Evolutionary conservation across 2,113 vertebrate species (phyloP).

Genomic region (Silurus glanis): DNA sequence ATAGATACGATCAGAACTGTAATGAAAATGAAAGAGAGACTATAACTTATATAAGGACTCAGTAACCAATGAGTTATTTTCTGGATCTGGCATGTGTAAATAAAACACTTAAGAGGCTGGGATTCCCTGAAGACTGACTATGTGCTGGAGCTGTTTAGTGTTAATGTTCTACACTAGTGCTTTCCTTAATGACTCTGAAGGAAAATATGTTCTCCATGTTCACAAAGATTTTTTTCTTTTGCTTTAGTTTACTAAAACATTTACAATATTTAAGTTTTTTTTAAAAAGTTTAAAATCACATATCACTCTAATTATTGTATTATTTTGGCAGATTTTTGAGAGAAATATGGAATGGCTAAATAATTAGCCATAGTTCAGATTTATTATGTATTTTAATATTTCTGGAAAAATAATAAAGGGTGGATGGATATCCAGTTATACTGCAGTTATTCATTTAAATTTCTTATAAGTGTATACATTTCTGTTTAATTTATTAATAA

Average conservation of each 20-base stretch:
- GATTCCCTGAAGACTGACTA: constrained; percentile 6
- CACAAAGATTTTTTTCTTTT: background rate
- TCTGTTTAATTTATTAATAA: background rate
- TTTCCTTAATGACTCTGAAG: background rate
- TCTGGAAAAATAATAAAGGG: background rate
- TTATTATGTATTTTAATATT: background rate
- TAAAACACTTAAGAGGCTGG: background rate
- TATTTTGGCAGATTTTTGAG: background rate
- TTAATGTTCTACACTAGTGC: background rate
- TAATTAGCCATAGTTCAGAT: background rate
- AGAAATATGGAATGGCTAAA: background rate
- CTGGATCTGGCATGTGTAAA: background rate
- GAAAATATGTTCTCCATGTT: background rate
- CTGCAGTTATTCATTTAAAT: background rate
- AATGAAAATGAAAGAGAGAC: background rate
- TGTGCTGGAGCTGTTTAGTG: background rate
- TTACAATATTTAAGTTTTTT: background rate
- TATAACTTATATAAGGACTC: background rate
- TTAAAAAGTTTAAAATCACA: background rate
- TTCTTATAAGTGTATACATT: background rate
- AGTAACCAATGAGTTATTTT: background rate
- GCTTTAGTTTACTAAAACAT: background rate
- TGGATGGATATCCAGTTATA: background rate
- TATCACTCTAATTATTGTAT: background rate
- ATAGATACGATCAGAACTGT: background rate